phyloP scores from a whole-genome alignment of 1,140 invertebrate species.

The Meteorus sp. region DNA sequence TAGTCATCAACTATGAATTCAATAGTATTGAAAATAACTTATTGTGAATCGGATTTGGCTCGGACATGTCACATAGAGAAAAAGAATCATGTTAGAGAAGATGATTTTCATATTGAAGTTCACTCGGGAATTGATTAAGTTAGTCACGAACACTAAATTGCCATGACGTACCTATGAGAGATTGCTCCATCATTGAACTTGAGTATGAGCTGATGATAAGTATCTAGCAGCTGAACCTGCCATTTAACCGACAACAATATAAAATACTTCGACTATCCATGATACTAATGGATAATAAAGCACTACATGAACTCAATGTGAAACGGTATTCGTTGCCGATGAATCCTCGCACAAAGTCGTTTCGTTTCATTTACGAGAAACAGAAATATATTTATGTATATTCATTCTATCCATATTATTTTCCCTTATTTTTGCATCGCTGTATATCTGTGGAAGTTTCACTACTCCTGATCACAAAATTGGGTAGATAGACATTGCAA shows the following conservation, averaged over 20 bases:
- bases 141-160: background rate
- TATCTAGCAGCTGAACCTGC: slow-evolving; percentile 18
- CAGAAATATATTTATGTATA: background rate
- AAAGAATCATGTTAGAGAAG: background rate
- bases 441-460: no score
- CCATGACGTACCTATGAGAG: slow-evolving; percentile 20
- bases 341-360: background rate
- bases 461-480: no score
- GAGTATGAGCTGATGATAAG: slow-evolving; percentile 1
- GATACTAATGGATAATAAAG: background rate
- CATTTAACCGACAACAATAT: slow-evolving; percentile 10
- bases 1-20: no score
- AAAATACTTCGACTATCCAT: slow-evolving; percentile 11
- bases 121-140: background rate
- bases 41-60: slow-evolving; percentile 14
- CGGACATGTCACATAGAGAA: no score
- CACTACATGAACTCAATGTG: slow-evolving; percentile 2
- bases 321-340: background rate
- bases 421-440: no score
- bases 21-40: no score
- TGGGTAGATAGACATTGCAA: no score
- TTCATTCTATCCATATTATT: background rate
- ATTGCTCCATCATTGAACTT: slow-evolving; percentile 11
- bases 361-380: background rate
- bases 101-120: background rate